Base-by-base conservation (phyloP, 2,888 invertebrate genomes). In the Polyploca ridens region DNA sequence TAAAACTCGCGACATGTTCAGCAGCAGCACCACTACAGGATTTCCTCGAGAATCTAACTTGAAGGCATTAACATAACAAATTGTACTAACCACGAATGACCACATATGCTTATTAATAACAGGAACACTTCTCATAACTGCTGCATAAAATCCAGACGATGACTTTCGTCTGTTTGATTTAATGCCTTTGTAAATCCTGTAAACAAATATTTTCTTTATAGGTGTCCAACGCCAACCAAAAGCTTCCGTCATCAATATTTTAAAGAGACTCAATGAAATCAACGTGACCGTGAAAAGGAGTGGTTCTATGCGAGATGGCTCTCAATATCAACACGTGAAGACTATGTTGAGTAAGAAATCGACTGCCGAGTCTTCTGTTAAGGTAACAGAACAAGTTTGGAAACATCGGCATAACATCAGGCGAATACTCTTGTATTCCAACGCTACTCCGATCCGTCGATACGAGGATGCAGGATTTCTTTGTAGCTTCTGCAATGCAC, bases 391-490 rank as follows among this genome's bases (percentile, higher is more conserved):
- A 11, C 59, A 62, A 19, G 44, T 65, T 41, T 13, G 62, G n/a
- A 68, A 64, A 61, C 65, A 64, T 35, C n/a, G 61, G 1, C 59
- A 64, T 14, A 81, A 81, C 62, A 63, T 81, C 19, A 69, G 66
- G 58, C 75, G 67, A 2, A 69, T 84, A 33, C 62, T 85, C 5
- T 59, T 64, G 1, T 66, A 69, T 46, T 79, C 84, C 0, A 84
- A 84, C 70, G 84, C 87, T 2, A 86, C 86, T 0, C 84, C 84
- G 0, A 86, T 88, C 33, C 74, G 81, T 1, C 73, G 80, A n/a
- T 54, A 54, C 54, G 19, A 54, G 10, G 10, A 19, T 7, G 19
- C 83, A 0, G 86, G 86, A 0, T 90, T 85, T 66, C 66, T 71
- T 0, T 90, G 90, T 66, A 80, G 82, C 33, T 90, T 82, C 66